phyloP scores from a whole-genome alignment of 2,888 invertebrate species.

The Axea sp. region DNA sequence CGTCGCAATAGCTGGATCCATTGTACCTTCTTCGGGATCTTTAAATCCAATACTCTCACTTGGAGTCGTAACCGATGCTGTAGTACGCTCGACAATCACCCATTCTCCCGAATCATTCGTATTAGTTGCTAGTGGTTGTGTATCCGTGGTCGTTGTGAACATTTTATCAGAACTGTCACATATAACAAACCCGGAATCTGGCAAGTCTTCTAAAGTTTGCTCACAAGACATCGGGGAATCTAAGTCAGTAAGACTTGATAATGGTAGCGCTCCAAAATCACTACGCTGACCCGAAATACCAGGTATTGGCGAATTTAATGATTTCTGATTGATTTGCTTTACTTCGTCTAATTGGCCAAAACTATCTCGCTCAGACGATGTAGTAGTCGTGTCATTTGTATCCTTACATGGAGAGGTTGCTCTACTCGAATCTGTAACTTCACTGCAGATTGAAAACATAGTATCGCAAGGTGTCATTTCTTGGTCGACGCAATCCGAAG shows the following conservation, averaged over 20 bases:
- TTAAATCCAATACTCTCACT: conserved; percentile 72
- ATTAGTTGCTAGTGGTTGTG: conserved; percentile 67
- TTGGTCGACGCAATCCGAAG: conserved; percentile 68
- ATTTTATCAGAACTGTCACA: conserved; percentile 74
- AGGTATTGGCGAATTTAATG: conserved; percentile 46
- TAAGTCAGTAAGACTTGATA: conserved; percentile 72
- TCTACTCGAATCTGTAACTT: conserved; percentile 58
- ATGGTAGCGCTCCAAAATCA: conserved; percentile 63
- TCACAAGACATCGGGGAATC: conserved; percentile 78
- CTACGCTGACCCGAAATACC: conserved; percentile 41
- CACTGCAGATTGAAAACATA: conserved; percentile 65
- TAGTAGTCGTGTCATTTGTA: conserved; percentile 46
- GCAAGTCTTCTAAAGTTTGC: conserved; percentile 73
- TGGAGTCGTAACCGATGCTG: conserved; percentile 71
- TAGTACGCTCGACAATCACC: conserved; percentile 73
- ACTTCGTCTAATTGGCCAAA: conserved; percentile 36
- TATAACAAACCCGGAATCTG: conserved; percentile 74
- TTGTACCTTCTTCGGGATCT: conserved; percentile 69
- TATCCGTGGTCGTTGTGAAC: conserved; percentile 71
- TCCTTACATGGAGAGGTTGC: conserved; percentile 63
- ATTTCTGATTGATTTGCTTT: conserved; percentile 28
- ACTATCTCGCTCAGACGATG: conserved; percentile 59
- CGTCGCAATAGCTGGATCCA: conserved; percentile 71
- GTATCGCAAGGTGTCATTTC: conserved; percentile 74
- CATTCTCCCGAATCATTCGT: conserved; percentile 74